Evolutionary conservation across 1,140 invertebrate species (phyloP), one percentile per base, ranked within the genome.

Genomic region (Drosophila nigromelanica): DNA sequence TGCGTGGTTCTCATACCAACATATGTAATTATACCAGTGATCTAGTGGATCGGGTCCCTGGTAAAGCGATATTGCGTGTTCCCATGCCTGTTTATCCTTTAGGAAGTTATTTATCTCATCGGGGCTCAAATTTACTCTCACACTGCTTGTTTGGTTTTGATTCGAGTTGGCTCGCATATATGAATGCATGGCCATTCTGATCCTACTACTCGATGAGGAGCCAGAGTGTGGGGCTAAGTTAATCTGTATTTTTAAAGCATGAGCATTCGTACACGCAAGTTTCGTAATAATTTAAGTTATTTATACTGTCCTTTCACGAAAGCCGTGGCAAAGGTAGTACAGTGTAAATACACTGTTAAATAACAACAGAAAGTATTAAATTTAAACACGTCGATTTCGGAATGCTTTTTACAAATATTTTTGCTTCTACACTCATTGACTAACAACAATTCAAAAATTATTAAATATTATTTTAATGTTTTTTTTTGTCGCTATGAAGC

Each of bases 1-100:
- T 10, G 96, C 96, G 92, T 95, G 96, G 87, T 98, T 97, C 90
- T 98, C 97, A 39, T 97, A 94, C 97, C 97, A 98, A 40, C 95
- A 94, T 48, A 98, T 97, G 89, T 98, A 98, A 73, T 96, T 95
- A 87, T 96, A 97, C 96, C 97, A 97, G 69, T 96, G 95, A 86
- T 97, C 95, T 54, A 98, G 92, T 5, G 97, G 97, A 93, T 98
- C 97, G 72, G 95, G 93, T 11, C 97, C 97, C 76, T 95, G 94
- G 89, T 98, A 98, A 59, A 94, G 94, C 70, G 95, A 94, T 66
- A 98, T 95, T 59, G 95, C 94, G 82, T 95, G 93, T 93, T 98
- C 97, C 94, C 96, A 97, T 80, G 95, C 93, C 81, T 91, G 90
- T 61, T 91, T 91, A 59, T 91, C 90, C 66, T 90, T 91, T 0